A percentile compares a stretch with the other conserved stretches of the same genome.
Conservation (phyloP, 2,888 invertebrate species). For the Cheilosia urbana region DNA sequence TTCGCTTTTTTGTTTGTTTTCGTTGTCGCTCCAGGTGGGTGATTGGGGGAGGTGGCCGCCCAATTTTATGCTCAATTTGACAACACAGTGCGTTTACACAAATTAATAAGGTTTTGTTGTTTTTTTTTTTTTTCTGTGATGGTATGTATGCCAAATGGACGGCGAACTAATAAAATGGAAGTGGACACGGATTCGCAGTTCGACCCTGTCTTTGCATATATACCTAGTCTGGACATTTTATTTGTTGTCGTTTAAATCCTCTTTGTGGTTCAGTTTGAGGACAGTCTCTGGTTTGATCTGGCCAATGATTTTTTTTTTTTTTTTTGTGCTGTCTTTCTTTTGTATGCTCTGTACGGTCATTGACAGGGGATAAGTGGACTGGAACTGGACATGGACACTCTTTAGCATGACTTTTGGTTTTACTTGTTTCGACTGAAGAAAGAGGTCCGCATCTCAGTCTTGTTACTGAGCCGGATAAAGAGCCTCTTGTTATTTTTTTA, state of each 20-base stretch:
- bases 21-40: neutral
- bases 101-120: constrained; percentile 46
- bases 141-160: constrained; percentile 1
- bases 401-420: constrained; percentile 16
- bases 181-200: constrained; percentile 12
- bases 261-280: constrained; percentile 33
- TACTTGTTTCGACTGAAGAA: constrained; percentile 1
- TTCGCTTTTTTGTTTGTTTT: constrained; percentile 7
- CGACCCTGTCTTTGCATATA: neutral
- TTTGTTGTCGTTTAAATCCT: constrained; percentile 11
- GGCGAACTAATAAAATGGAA: constrained; percentile 36
- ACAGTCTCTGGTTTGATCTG: constrained; percentile 42
- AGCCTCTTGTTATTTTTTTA: no score
- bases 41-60: constrained; percentile 9
- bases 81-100: constrained; percentile 62
- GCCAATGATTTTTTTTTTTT: constrained; percentile 29
- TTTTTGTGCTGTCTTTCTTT: neutral
- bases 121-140: constrained; percentile 5
- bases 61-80: constrained; percentile 64
- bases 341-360: constrained; percentile 26
- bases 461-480: no score
- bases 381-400: constrained; percentile 1
- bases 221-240: constrained; percentile 30
- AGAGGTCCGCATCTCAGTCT: no score
- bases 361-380: constrained; percentile 18